Base-by-base conservation (phyloP, 2,113 vertebrate species). In the Saccopteryx leptura region DNA sequence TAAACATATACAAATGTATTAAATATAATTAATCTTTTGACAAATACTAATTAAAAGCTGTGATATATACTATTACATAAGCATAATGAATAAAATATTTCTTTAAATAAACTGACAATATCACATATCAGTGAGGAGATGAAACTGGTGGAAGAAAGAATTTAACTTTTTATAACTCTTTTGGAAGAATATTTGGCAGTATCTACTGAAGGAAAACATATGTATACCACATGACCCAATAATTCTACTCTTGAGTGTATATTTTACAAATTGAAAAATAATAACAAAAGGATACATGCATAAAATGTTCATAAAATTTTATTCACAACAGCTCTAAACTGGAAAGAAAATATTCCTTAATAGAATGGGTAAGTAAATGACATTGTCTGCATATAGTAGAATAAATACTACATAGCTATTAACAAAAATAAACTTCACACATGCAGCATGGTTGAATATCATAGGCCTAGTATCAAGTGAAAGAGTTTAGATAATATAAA, bases 11-110 rank as follows among this genome's bases (percentile, higher is more conserved):
- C 60, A 76, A 81, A 93, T 39, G 2, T 68, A 61, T 10, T 90
- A 39, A 78, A n/a, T 92, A 28, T 60, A 24, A 72, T 76, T 78
- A 79, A 28, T 10, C 26, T 33, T 33, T 50, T 66, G 13, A 69
- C 2, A 95, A 92, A 84, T 61, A 52, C 6, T 84, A 90, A 86
- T 61, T 68, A 48, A 93, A 95, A 78, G 54, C 8, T 56, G 4
- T 21, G 68, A 66, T 90, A 83, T 60, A 82, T 17, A 58, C 2
- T 0, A 63, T 33, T 93, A 61, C 0, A 56, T 9, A 93, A 76
- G 56, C 9, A 58, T 76, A 88, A 88, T 68, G 15, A 13, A 76
- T 78, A 78, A 68, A 21, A 31, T 14, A 3, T 39, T 39, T 39
- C 39, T 39, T 7, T 1, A 1, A 26, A 33, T 48, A 39, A 54